phyloP scores from a whole-genome alignment of 2,888 invertebrate genomes.

The Julus scanicus region DNA sequence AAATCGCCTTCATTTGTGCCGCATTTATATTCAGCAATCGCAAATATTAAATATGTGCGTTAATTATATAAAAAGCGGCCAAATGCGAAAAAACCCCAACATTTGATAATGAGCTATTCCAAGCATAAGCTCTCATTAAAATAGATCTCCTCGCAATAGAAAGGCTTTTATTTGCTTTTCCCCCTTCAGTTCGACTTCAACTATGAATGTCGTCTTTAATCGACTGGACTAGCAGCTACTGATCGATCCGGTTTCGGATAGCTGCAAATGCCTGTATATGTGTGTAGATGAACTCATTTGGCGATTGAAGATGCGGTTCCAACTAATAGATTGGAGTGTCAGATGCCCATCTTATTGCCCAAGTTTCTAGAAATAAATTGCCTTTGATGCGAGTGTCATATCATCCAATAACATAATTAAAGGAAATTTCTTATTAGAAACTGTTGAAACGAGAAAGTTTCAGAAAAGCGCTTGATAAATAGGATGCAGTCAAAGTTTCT shows the following conservation, averaged over 20 bases:
- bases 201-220: not conserved
- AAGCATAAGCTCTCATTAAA: not conserved
- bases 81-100: not conserved
- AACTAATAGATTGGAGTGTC: slow-evolving; percentile 26
- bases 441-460: not conserved
- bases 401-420: not conserved
- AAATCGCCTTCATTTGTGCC: slow-evolving; percentile 43
- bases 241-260: slow-evolving; percentile 23
- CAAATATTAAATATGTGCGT: slow-evolving; percentile 5
- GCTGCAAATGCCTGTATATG: not conserved
- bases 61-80: not conserved
- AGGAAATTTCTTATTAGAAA: not conserved
- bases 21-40: not conserved
- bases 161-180: not conserved
- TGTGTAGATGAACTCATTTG: not conserved
- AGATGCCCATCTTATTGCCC: not conserved
- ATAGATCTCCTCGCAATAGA: not conserved
- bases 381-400: not conserved
- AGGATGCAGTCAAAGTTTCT: too few species aligned
- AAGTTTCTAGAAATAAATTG: slow-evolving; percentile 4
- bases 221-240: not conserved
- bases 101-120: slow-evolving; percentile 19
- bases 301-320: slow-evolving; percentile 18
- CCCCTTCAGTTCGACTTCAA: not conserved
- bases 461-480: not conserved